Evolutionary conservation across 1,140 invertebrate species (phyloP).

Genomic region (Drosophila melanogaster): Release_6_plus_ISO1_MT NT_037436.4:9112001-9112500

Average conservation of each 20-base stretch:
- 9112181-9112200: slow-evolving; percentile 43
- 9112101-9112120: slow-evolving; percentile 81
- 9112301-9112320: slow-evolving; percentile 49
- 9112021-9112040: slow-evolving; percentile 55
- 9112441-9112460: slow-evolving; percentile 1
- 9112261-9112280: slow-evolving; percentile 36
- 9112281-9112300: slow-evolving; percentile 27
- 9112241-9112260: slow-evolving; percentile 15
- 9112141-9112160: slow-evolving; percentile 77
- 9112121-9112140: slow-evolving; percentile 80
- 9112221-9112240: slow-evolving; percentile 33
- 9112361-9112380: slow-evolving; percentile 79
- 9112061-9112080: slow-evolving; percentile 77
- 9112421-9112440: slow-evolving; percentile 7
- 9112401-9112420: slow-evolving; percentile 12
- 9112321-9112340: slow-evolving; percentile 47
- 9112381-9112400: slow-evolving; percentile 71
- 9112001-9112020: slow-evolving; percentile 32
- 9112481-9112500: slow-evolving; percentile 17
- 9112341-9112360: slow-evolving; percentile 55
- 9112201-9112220: slow-evolving; percentile 24
- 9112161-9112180: slow-evolving; percentile 68
- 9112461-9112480: not conserved
- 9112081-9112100: slow-evolving; percentile 76
- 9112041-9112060: slow-evolving; percentile 71